phyloP scores from a whole-genome alignment of 2,113 vertebrate species.

The Cinclus mexicanus region DNA sequence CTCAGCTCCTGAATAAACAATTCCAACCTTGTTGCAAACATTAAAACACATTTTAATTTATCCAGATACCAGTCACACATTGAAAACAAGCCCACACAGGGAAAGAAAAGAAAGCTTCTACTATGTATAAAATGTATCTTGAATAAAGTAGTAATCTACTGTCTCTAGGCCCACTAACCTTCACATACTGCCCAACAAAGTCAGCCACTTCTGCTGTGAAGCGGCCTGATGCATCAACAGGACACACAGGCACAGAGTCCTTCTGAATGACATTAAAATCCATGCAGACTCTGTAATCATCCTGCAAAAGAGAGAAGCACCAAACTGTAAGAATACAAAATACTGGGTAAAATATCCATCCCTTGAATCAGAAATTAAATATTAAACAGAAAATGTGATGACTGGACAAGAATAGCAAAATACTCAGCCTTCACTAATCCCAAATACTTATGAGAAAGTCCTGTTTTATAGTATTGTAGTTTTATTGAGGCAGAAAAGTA shows the following conservation, averaged over 20 bases:
- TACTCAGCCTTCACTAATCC: background rate
- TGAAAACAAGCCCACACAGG: background rate
- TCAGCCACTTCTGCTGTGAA: slow-evolving; percentile 93
- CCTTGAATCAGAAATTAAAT: background rate
- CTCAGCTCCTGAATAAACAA: background rate
- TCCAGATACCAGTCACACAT: background rate
- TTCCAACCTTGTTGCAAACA: background rate
- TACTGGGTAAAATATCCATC: background rate
- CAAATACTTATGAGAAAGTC: background rate
- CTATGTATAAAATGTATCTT: background rate
- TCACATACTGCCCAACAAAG: slow-evolving; percentile 95
- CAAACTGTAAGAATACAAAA: background rate
- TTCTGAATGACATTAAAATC: slow-evolving; percentile 92
- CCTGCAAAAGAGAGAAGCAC: slow-evolving; percentile 70
- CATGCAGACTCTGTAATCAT: slow-evolving; percentile 93
- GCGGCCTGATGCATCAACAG: slow-evolving; percentile 92
- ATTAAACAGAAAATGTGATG: background rate
- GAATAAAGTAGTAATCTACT: background rate
- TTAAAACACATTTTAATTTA: background rate
- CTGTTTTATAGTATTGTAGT: background rate
- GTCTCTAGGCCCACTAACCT: slow-evolving; percentile 78
- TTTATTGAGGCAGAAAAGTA: background rate
- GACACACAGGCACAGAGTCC: slow-evolving; percentile 92
- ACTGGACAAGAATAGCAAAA: background rate
- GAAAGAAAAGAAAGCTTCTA: background rate